Conservation (phyloP, 2,888 invertebrate species). For the Dynastes maya region DNA sequence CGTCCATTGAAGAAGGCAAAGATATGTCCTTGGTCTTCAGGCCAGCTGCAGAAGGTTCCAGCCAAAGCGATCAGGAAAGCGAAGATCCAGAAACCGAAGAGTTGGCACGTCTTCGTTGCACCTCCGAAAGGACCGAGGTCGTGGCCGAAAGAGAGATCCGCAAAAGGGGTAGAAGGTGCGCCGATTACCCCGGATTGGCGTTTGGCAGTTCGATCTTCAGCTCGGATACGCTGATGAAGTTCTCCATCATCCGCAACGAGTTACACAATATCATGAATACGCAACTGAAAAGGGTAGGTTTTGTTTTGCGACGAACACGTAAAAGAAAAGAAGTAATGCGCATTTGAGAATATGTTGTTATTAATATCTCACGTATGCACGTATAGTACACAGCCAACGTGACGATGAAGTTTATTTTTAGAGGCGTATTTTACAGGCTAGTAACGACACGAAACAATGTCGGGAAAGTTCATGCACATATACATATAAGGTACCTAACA, state of each 20-base stretch:
- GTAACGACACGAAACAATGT: constrained; percentile 17
- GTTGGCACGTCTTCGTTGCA: constrained; percentile 88
- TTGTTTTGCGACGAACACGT: background rate
- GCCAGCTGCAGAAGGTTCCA: constrained; percentile 70
- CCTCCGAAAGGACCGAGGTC: constrained; percentile 91
- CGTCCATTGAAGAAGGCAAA: constrained; percentile 55
- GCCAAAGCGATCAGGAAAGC: constrained; percentile 74
- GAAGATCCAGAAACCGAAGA: constrained; percentile 87
- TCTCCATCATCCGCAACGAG: constrained; percentile 96
- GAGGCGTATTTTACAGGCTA: constrained; percentile 14
- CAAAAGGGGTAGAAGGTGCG: constrained; percentile 83
- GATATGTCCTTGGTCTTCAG: constrained; percentile 67
- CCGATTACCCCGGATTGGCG: constrained; percentile 93
- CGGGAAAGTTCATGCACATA: constrained; percentile 1
- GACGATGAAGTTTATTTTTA: constrained; percentile 45
- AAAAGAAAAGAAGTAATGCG: constrained; percentile 7
- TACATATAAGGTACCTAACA: background rate
- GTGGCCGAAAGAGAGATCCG: constrained; percentile 88
- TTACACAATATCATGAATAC: constrained; percentile 98
- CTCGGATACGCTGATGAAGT: constrained; percentile 98
- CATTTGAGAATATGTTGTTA: background rate
- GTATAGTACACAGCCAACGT: constrained; percentile 34
- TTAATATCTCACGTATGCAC: background rate
- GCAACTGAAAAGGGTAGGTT: constrained; percentile 95
- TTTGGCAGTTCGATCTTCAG: constrained; percentile 95